Base-by-base conservation (phyloP, 2,888 invertebrate species). In the Salticus scenicus region DNA sequence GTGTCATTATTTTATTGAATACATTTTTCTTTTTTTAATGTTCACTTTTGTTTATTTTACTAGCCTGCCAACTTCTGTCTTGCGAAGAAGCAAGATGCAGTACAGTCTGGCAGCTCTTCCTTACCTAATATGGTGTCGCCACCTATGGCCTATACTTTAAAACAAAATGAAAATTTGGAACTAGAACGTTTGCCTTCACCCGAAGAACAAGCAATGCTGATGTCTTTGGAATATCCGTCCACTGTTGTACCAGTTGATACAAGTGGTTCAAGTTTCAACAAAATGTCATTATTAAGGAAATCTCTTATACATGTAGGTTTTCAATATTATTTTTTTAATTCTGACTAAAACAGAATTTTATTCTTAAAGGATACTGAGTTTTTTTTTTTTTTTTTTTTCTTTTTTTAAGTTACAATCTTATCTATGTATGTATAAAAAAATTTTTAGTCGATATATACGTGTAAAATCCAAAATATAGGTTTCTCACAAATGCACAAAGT, bases 231-330 rank as follows among this genome's bases (percentile, higher is more conserved):
- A 72, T 97, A 96, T 93, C 96, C 96, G 77, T 95, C 96, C 88
- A 95, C 96, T 93, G 92, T 97, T 88, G 95, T 98, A 87, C 94
- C 95, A 87, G 96, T 98, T 90, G 97, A 98, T 92, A 94, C 96
- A 77, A 95, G 96, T 87, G 97, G 97, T 75, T 94, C 94, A 90
- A 94, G 95, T 91, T 98, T 98, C 93, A 94, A 96, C 90, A 94
- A 97, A 89, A 96, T 97, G 96, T 95, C 96, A 90, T 94, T 93
- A 90, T 94, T 96, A 88, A 93, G 98, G 88, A 94, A 96, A 91
- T 97, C 97, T 57, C 93, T 97, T 89, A 91, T 94, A 79, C 94
- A 94, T 90, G 92, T 93, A 88, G 88, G 37, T 37, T 37, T 37
- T 4, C 10, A 10, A 7, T 37, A 37, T 37, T 37, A 37, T 37